Base-by-base conservation (phyloP, 2,113 vertebrate species). In the Athene noctua region DNA sequence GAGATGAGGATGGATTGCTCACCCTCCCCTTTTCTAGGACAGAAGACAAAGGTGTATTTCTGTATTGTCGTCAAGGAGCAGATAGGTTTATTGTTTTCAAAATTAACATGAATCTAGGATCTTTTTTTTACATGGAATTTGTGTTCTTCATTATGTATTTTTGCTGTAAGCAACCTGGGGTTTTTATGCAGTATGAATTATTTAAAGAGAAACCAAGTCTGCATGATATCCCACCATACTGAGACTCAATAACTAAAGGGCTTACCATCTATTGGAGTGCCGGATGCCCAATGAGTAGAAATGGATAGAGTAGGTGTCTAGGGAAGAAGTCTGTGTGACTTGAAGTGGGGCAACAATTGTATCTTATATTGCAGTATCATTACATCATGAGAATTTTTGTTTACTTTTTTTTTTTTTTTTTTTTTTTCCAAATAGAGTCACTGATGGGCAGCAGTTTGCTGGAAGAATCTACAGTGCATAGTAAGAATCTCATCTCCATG, bases 361-460 rank as follows among this genome's bases (percentile, higher is more conserved):
- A 27, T 78, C 19, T 22, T 63, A 8, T 3, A 47, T 11, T 71
- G 34, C 26, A 88, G 59, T 88, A 71, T 82, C 14, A 47, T 66
- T 92, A 55, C 78, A 74, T 94, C 32, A 63, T 61, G 81, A 90
- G 78, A 77, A 70, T 84, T 75, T 84, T 87, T 22, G 5, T 84
- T 71, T 74, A 34, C 32, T 55, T 11, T 92, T 34, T 3, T 93
- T 88, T 93, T 11, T 92, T n/a, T 3, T 93, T 88, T 93, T 11
- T 92, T n/a, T 3, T 93, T 88, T 93, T 61, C 96, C 27, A 97
- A 98, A 98, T 97, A 96, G 99, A 99, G 88, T 98, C 99, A 30
- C 98, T 99, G 89, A 99, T 99, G 97, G 99, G 99, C 77, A 99
- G 99, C 98, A 99, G 98, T 97, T 98, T 99, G 97, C 98, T 99